Conservation (phyloP, 1,140 invertebrate genomes). For the Drosophila mauritiana region DNA sequence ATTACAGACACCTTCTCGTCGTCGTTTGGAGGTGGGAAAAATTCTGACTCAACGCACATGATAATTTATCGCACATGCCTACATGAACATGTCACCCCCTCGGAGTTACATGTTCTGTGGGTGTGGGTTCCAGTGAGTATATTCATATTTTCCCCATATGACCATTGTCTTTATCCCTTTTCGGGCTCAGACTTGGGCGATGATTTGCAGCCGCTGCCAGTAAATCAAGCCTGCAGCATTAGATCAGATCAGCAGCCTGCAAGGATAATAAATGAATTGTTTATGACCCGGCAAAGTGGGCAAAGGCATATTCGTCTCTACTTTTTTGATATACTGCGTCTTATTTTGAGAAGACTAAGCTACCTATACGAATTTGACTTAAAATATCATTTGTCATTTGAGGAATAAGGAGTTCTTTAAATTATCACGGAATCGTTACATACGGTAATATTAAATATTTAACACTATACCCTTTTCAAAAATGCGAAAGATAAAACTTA, state of each 20-base stretch:
- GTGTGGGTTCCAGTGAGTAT: conserved; percentile 14
- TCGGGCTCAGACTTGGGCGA: conserved; percentile 43
- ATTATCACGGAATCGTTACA: neutral
- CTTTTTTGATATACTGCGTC: conserved; percentile 41
- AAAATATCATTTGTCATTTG: neutral
- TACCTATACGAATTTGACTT: conserved; percentile 8
- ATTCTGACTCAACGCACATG: conserved; percentile 29
- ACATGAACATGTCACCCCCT: conserved; percentile 57
- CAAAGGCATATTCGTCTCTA: conserved; percentile 5
- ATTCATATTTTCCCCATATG: conserved; percentile 64
- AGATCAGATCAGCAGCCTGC: conserved; percentile 71
- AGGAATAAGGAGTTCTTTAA: neutral
- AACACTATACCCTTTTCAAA: too few species aligned
- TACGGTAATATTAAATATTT: too few species aligned
- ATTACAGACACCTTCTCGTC: conserved; percentile 66
- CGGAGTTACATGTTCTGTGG: neutral
- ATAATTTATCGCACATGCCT: conserved; percentile 84
- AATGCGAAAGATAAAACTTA: too few species aligned
- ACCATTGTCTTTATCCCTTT: conserved; percentile 73
- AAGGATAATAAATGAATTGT: conserved; percentile 82
- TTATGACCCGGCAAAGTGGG: conserved; percentile 68
- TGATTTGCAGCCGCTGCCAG: conserved; percentile 84
- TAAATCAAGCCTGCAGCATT: conserved; percentile 81
- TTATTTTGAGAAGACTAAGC: conserved; percentile 7
- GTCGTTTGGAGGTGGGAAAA: conserved; percentile 13